phyloP scores from a whole-genome alignment of 2,113 vertebrate genomes.

The Nycticebus coucang region DNA sequence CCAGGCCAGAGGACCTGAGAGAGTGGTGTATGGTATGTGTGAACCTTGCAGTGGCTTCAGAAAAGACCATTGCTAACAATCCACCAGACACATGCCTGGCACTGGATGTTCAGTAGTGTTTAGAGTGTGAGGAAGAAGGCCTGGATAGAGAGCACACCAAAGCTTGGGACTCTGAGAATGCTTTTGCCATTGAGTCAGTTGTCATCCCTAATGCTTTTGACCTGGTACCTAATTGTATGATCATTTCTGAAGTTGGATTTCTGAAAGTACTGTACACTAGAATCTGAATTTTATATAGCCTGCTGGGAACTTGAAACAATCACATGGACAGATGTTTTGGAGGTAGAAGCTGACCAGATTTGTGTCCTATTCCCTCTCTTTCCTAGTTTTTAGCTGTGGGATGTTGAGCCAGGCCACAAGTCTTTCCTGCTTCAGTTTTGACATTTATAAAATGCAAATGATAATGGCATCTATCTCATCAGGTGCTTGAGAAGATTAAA shows the following conservation, averaged over 20 bases:
- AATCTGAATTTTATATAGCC: background rate
- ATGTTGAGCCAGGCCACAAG: background rate
- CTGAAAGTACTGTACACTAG: background rate
- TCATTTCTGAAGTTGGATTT: background rate
- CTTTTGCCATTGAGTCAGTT: background rate
- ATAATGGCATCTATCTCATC: background rate
- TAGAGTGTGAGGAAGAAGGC: background rate
- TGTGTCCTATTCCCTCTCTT: background rate
- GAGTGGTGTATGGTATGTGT: background rate
- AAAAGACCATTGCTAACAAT: background rate
- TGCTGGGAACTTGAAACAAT: constrained; percentile 5
- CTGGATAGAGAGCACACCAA: background rate
- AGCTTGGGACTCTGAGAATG: background rate
- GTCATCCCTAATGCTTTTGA: background rate
- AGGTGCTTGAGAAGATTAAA: background rate
- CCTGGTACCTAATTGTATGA: background rate
- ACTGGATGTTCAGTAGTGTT: background rate
- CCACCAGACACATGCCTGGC: background rate
- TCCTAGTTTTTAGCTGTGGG: background rate
- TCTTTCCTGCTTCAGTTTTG: background rate
- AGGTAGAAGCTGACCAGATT: background rate
- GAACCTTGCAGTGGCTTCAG: background rate
- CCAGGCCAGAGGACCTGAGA: background rate
- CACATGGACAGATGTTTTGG: background rate
- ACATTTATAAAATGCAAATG: background rate